Conservation (phyloP, 2,113 vertebrate species). For the Mustelus asterias region DNA sequence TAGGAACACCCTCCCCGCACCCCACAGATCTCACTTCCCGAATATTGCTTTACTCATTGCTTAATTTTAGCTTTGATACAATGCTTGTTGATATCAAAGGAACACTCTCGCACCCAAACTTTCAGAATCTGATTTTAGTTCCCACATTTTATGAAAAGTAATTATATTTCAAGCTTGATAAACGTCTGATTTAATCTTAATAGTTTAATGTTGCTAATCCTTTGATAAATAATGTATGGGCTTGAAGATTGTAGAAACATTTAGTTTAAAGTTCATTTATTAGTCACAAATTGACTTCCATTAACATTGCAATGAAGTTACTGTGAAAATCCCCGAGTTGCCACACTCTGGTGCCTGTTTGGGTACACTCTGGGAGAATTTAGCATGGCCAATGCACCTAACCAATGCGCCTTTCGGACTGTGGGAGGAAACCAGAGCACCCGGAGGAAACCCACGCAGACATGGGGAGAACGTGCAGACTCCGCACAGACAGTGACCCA, state of each 20-base stretch:
- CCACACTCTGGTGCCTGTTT: no score
- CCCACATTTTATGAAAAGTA: background rate
- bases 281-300: no score
- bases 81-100: background rate
- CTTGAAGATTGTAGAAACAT: background rate
- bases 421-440: no score
- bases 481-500: no score
- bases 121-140: background rate
- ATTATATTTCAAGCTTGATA: background rate
- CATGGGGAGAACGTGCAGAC: no score
- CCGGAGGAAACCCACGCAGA: no score
- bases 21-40: background rate
- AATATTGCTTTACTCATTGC: background rate
- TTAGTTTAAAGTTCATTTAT: no score
- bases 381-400: no score
- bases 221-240: background rate
- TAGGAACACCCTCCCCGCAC: background rate
- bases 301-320: no score
- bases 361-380: no score
- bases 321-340: no score
- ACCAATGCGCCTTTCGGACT: no score
- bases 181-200: background rate
- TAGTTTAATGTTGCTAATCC: background rate
- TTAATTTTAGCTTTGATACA: constrained; percentile 21
- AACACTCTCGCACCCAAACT: background rate